These are phyloP conservation scores for Nautilus pompilius DNA, from an alignment of 1,140 invertebrate species.

Conservation along the genomic window DNA sequence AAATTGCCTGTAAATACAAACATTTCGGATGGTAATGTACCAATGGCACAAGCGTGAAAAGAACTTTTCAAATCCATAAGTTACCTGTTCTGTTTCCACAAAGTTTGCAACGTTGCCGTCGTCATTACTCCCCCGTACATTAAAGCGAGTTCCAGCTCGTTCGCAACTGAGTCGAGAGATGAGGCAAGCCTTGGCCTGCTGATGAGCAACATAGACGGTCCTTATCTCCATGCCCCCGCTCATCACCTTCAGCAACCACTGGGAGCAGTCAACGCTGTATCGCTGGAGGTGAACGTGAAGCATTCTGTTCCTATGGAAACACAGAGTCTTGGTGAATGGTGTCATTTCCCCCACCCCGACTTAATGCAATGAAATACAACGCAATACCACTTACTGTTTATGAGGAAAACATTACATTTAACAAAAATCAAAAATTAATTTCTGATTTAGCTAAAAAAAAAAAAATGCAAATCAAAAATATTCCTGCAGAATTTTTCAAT, in stretches of 20 bases:
- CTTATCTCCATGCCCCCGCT: constrained; percentile 94
- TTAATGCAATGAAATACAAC: too few relatives aligned
- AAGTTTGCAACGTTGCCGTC: constrained; percentile 99
- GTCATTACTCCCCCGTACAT: constrained; percentile 97
- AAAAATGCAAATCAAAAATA: not conserved
- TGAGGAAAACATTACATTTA: too few relatives aligned
- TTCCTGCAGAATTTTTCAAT: not conserved
- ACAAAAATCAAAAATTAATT: too few relatives aligned
- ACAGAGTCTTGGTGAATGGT: too few relatives aligned
- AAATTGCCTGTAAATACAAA: too few relatives aligned
- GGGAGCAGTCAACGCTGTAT: constrained; percentile 80
- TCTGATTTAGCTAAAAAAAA: constrained; percentile 8
- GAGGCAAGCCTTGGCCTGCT: constrained; percentile 87
- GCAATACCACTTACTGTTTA: too few relatives aligned
- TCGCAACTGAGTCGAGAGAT: constrained; percentile 96
- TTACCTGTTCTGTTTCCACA: constrained; percentile 95
- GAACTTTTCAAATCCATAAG: not conserved
- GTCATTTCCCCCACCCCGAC: too few relatives aligned
- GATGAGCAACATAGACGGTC: constrained; percentile 90
- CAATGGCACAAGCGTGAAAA: too few relatives aligned
- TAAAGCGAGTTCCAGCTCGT: constrained; percentile 73
- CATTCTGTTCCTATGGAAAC: constrained; percentile 76
- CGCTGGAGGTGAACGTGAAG: constrained; percentile 87
- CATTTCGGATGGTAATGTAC: too few relatives aligned
- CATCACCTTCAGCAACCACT: constrained; percentile 90